phyloP scores from a whole-genome alignment of 2,888 invertebrate genomes.

The Clepsis dumicolana region DNA sequence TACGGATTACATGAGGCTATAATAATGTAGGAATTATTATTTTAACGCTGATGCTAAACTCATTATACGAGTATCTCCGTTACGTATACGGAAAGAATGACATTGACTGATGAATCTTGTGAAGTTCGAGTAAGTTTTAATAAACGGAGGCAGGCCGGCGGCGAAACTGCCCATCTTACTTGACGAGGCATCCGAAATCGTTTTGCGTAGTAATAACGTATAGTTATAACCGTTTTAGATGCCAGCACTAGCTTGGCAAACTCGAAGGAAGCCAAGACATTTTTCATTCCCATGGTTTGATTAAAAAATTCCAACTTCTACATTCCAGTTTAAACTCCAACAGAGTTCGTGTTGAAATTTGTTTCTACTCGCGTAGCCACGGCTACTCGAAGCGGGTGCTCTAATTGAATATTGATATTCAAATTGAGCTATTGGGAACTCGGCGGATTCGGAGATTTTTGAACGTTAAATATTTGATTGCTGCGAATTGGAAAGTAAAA shows the following conservation, averaged over 20 bases:
- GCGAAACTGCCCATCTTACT: not conserved
- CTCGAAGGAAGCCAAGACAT: not conserved
- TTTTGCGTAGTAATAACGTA: not conserved
- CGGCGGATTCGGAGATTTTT: constrained; percentile 13
- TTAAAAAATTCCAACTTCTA: constrained; percentile 3
- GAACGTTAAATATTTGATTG: constrained; percentile 8
- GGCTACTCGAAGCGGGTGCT: constrained; percentile 13
- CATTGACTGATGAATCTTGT: constrained; percentile 10
- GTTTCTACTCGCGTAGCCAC: constrained; percentile 14
- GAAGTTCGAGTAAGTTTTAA: constrained; percentile 5
- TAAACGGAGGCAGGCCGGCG: not conserved
- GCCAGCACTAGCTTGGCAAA: not conserved
- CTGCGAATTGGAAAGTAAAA: constrained; percentile 7
- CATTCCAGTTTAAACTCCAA: not conserved
- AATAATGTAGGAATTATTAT: not conserved
- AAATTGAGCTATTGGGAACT: constrained; percentile 28
- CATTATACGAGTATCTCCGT: not conserved
- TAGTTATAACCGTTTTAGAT: not conserved
- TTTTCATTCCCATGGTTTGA: not conserved
- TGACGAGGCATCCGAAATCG: not conserved
- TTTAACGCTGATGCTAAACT: not conserved
- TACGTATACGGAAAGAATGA: not conserved
- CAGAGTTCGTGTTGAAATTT: constrained; percentile 6
- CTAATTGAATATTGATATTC: constrained; percentile 39
- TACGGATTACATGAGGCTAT: no score